Evolutionary conservation across 2,113 vertebrate species (phyloP).

Genomic region (Cololabis saira): DNA sequence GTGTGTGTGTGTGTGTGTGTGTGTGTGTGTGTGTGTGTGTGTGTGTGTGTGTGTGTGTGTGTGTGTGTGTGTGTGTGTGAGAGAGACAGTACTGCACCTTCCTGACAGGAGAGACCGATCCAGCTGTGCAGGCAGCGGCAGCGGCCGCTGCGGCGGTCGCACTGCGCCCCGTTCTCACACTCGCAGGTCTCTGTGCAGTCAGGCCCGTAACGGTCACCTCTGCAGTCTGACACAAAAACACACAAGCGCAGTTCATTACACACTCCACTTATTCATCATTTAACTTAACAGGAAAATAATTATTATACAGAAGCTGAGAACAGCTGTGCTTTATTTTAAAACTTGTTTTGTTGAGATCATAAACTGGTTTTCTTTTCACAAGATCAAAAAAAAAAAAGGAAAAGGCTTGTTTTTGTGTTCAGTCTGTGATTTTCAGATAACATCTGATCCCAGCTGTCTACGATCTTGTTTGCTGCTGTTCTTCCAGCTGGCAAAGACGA

Average conservation of each 20-base stretch:
- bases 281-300: too few species aligned
- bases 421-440: too few species aligned
- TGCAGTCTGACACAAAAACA: constrained; percentile 82
- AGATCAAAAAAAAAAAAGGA: too few species aligned
- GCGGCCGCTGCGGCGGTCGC: constrained; percentile 81
- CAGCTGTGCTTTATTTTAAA: too few species aligned
- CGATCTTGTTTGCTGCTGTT: too few species aligned
- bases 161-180: constrained; percentile 83
- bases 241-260: neutral
- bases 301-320: too few species aligned
- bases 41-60: neutral
- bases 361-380: too few species aligned
- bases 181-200: constrained; percentile 85
- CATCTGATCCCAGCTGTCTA: too few species aligned
- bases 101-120: constrained; percentile 84
- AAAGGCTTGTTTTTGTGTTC: too few species aligned
- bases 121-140: constrained; percentile 85
- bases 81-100: constrained; percentile 78
- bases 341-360: too few species aligned
- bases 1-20: neutral
- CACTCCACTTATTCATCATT: too few species aligned
- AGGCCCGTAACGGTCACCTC: constrained; percentile 80
- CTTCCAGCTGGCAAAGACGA: too few species aligned
- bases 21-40: neutral
- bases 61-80: neutral